These are phyloP conservation scores for Cyclargus thomasi DNA, from an alignment of 1,140 invertebrate genomes.

Conservation along the genomic window DNA sequence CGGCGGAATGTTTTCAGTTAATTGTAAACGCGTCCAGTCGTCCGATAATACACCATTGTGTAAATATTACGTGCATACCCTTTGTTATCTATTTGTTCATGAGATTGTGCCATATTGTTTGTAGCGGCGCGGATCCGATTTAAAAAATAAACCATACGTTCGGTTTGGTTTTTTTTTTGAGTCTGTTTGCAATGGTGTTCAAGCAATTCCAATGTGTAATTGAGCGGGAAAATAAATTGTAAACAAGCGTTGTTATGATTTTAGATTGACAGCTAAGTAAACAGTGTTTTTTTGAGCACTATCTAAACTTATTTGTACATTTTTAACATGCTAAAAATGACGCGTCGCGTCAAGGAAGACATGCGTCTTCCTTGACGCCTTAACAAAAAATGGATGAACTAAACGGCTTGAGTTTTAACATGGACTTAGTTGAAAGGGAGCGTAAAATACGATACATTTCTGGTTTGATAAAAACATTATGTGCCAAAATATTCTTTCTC, in stretches of 20 bases:
- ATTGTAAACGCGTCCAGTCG: background rate
- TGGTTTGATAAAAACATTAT: too few relatives aligned
- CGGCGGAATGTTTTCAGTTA: background rate
- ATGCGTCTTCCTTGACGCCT: too few relatives aligned
- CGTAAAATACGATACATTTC: too few relatives aligned
- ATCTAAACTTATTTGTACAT: too few relatives aligned
- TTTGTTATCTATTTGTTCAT: conserved; percentile 3
- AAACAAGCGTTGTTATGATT: background rate
- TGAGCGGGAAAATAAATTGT: background rate
- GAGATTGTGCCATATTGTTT: background rate
- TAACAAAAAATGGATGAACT: too few relatives aligned
- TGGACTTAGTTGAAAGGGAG: too few relatives aligned
- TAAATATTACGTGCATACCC: background rate
- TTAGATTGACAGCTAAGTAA: background rate
- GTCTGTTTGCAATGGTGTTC: background rate
- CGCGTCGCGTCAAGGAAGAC: too few relatives aligned
- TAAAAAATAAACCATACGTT: background rate
- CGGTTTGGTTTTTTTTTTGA: background rate
- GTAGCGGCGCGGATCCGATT: background rate
- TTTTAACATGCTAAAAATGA: too few relatives aligned
- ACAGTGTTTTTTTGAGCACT: background rate
- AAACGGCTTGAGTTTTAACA: too few relatives aligned
- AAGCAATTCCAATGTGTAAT: background rate
- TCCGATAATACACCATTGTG: background rate
- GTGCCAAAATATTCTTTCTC: too few relatives aligned